phyloP scores from a whole-genome alignment of 1,140 invertebrate species.

The Drosophila cardini region DNA sequence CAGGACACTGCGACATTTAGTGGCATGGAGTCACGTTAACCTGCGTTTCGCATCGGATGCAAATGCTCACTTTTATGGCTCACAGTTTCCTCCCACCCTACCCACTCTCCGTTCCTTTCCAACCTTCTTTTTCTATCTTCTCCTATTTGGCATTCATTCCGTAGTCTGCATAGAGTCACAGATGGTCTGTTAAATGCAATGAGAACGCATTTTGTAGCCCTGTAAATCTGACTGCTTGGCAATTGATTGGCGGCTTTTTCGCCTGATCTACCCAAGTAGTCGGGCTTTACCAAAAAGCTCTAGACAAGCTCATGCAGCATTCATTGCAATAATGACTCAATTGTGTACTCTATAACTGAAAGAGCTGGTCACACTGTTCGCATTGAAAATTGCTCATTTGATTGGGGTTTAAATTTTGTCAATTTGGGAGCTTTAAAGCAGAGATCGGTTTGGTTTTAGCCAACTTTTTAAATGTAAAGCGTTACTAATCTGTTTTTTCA shows the following conservation, averaged over 20 bases:
- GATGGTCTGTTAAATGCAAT: conserved; percentile 19
- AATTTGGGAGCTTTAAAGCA: no score
- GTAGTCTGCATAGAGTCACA: conserved; percentile 7
- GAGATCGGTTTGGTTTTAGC: no score
- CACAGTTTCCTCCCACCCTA: background rate
- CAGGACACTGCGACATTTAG: conserved; percentile 50
- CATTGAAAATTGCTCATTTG: no score
- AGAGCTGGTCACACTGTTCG: background rate
- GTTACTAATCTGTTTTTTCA: no score
- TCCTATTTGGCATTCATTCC: background rate
- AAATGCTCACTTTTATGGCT: conserved; percentile 43
- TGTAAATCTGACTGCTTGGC: conserved; percentile 5
- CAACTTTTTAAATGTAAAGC: no score
- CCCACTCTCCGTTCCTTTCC: background rate
- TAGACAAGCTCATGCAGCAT: no score
- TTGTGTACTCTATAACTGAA: background rate
- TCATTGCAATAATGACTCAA: background rate
- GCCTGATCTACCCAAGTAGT: background rate
- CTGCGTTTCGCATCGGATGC: conserved; percentile 46
- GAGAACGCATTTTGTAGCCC: background rate
- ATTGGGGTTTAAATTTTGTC: no score
- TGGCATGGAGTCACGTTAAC: conserved; percentile 47
- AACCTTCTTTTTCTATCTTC: background rate
- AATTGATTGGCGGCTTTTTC: conserved; percentile 18
- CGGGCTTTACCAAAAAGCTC: background rate